Conservation (phyloP, 2,113 vertebrate genomes). For the Orthonyx spaldingii region DNA sequence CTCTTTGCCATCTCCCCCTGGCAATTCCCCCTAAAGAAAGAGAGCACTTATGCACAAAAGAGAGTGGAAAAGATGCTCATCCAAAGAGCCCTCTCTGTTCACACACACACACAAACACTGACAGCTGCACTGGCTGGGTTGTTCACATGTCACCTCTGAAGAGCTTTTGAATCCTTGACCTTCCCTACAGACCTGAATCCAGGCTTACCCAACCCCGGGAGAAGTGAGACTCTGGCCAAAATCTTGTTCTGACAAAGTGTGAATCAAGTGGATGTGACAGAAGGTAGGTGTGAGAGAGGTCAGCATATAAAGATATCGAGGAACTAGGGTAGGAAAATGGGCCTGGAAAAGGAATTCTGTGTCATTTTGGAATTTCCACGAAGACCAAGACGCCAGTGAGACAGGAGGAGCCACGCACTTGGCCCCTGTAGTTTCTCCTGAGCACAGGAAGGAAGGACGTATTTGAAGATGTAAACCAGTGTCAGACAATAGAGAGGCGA, state of each 20-base stretch:
- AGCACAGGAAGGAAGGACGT: slow-evolving; percentile 29
- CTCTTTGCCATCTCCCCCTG: neutral
- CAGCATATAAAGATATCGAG: neutral
- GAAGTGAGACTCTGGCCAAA: neutral
- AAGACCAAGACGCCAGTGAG: neutral
- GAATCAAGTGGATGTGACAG: neutral
- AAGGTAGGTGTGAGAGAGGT: neutral
- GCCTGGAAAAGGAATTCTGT: neutral
- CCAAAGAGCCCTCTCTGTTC: neutral
- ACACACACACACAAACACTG: neutral
- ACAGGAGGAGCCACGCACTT: neutral
- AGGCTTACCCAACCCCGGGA: neutral
- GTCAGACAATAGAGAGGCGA: slow-evolving; percentile 6
- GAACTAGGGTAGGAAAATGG: neutral
- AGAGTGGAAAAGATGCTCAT: neutral
- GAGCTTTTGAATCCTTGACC: neutral
- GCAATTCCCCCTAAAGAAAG: neutral
- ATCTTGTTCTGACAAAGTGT: neutral
- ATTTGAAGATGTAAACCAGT: slow-evolving; percentile 36
- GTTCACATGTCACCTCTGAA: neutral
- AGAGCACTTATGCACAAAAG: neutral
- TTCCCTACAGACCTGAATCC: neutral
- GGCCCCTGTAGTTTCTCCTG: neutral
- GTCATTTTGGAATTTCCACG: neutral
- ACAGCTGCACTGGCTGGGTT: neutral